Base-by-base conservation (phyloP, 2,888 invertebrate species). In the Magallana nippona region DNA sequence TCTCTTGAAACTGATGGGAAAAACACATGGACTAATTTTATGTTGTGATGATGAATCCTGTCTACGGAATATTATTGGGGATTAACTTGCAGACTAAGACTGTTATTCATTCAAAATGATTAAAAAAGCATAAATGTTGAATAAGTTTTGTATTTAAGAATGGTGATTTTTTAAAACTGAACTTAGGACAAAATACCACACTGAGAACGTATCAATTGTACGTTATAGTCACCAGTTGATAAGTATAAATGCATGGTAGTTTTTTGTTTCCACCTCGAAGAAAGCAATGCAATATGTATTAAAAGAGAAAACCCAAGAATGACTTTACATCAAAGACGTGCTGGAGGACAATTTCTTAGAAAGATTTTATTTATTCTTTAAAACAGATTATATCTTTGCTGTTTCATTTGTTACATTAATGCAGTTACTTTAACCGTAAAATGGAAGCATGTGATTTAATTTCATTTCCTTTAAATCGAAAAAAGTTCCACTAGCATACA, bases 401-500 rank as follows among this genome's bases (percentile, higher is more conserved):
- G 77, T 44, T 77, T 11, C 19, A 77, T 77, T 1, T 32, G 27
- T 15, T 77, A 27, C 32, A 32, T 77, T 17, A 77, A 77, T 44
- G 77, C 32, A 22, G 32, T 27, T 19, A 77, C 77, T 27, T 32
- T 10, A 77, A 77, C 77, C 32, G 32, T 22, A 77, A 32, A 22
- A 11, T 22, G n/a, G n/a, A 77, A 77, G 10, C 44, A 44, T 44
- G 8, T 44, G 44, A 44, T 44, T 19, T n/a, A 17, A 8, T 60
- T 60, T n/a, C 62, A 44, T 44, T 44, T 44, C 44, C 3, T 44
- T 44, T 44, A 44, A 44, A 44, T 44, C 8, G 5, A 44, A 44
- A 44, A 44, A 44, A 44, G 44, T 10, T 79, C 71, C 71, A 1
- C 81, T 85, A 3, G n/a, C n/a, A n/a, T n/a, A n/a, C n/a, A n/a